Conservation (phyloP, 2,888 invertebrate genomes). For the Zaprionus lineosus region DNA sequence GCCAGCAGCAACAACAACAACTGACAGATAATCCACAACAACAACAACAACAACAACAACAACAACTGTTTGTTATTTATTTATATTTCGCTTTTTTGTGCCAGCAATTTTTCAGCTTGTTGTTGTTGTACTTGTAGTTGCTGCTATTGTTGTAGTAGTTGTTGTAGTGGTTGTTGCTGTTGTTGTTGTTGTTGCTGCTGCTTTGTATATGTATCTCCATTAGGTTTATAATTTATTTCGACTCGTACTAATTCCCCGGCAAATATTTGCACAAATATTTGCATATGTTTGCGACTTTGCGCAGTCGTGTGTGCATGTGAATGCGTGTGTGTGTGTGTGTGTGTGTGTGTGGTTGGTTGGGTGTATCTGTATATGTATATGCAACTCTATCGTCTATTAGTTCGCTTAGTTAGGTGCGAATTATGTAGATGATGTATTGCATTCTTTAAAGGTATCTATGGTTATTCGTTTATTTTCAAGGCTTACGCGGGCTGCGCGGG, state of each 20-base stretch:
- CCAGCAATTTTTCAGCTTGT: slow-evolving; percentile 42
- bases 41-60: slow-evolving; percentile 19
- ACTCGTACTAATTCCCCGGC: slow-evolving; percentile 69
- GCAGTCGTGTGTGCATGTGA: slow-evolving; percentile 16
- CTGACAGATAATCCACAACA: too few relatives aligned
- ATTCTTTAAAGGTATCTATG: slow-evolving; percentile 44
- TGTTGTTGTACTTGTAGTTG: neutral
- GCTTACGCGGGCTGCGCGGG: too few relatives aligned
- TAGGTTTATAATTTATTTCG: slow-evolving; percentile 53
- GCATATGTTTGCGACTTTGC: slow-evolving; percentile 43
- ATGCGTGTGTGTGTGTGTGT: slow-evolving; percentile 4
- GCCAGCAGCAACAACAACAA: slow-evolving; percentile 19
- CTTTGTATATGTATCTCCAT: slow-evolving; percentile 33
- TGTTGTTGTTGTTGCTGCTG: slow-evolving; percentile 21
- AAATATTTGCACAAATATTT: slow-evolving; percentile 64
- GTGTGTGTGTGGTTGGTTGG: slow-evolving; percentile 18
- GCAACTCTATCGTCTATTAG: neutral
- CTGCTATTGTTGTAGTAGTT: slow-evolving; percentile 7
- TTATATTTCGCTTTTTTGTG: slow-evolving; percentile 59
- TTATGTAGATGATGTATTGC: slow-evolving; percentile 12
- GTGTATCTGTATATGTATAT: slow-evolving; percentile 7
- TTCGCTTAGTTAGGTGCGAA: neutral
- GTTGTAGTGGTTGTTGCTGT: slow-evolving; percentile 21
- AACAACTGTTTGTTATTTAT: slow-evolving; percentile 37
- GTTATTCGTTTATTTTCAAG: too few relatives aligned